Percentiles rank a stretch among this genome's conserved stretches.
Evolutionary conservation across 2,888 invertebrate genomes (phyloP).

Genomic region (Hedychridium roseum): DNA sequence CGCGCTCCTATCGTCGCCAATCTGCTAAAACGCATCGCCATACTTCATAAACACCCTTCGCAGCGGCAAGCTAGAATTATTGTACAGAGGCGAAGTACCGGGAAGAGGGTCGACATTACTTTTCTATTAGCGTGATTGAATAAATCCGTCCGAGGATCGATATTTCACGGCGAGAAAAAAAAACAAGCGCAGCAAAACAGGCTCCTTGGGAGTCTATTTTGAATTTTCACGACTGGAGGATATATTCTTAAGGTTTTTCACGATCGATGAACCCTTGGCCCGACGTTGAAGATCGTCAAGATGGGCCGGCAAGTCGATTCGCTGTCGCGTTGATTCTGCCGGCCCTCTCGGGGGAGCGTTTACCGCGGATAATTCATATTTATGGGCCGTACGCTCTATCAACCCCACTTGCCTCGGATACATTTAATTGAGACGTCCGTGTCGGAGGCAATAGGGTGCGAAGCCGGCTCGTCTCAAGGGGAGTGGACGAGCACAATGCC

Average conservation of each 20-base stretch:
- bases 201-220: not conserved
- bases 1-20: conserved; percentile 49
- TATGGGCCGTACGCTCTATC: conserved; percentile 61
- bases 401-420: conserved; percentile 60
- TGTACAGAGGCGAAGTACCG: conserved; percentile 28
- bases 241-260: too few relatives aligned
- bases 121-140: conserved; percentile 58
- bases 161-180: not conserved
- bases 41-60: conserved; percentile 56
- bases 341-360: conserved; percentile 55
- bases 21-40: conserved; percentile 60
- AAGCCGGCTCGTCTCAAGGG: conserved; percentile 48
- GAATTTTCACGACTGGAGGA: not conserved
- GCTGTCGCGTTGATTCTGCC: conserved; percentile 14
- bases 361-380: conserved; percentile 63
- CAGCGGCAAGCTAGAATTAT: conserved; percentile 40
- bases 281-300: too few relatives aligned
- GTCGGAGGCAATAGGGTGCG: conserved; percentile 61
- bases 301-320: too few relatives aligned
- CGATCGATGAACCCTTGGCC: too few relatives aligned
- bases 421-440: conserved; percentile 63
- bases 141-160: conserved; percentile 15
- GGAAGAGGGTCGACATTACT: conserved; percentile 46
- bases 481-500: conserved; percentile 25
- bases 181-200: not conserved